phyloP scores from a whole-genome alignment of 2,888 invertebrate genomes.

The Tenthredo distinguenda region DNA sequence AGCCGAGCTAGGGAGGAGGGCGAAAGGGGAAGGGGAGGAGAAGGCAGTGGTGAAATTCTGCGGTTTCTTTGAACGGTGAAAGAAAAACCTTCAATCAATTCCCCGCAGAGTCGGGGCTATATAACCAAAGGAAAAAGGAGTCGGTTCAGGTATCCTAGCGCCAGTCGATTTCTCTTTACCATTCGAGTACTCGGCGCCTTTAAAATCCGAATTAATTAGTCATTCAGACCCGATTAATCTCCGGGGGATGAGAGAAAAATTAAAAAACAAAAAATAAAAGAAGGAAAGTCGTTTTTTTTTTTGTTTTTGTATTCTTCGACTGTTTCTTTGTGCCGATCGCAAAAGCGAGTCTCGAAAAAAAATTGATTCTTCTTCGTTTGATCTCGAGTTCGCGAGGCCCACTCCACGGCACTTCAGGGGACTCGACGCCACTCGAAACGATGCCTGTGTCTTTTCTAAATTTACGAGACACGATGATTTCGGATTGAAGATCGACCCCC shows the following conservation, averaged over 20 bases:
- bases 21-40: not conserved
- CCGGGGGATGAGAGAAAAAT: not conserved
- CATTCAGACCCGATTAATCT: not conserved
- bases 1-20: not conserved
- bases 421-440: not conserved
- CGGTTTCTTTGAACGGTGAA: slow-evolving; percentile 47
- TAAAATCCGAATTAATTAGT: not conserved
- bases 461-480: not conserved
- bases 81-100: slow-evolving; percentile 35
- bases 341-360: not conserved
- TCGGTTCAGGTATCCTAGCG: no score
- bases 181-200: not conserved
- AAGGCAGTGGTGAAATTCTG: slow-evolving; percentile 33
- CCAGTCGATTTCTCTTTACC: not conserved
- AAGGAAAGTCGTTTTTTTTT: slow-evolving; percentile 34
- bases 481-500: not conserved
- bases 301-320: not conserved
- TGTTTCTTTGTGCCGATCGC: not conserved
- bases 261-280: slow-evolving; percentile 51
- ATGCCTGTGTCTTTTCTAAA: not conserved
- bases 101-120: not conserved
- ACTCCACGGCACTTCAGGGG: not conserved
- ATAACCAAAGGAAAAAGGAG: slow-evolving; percentile 43
- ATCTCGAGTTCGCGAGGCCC: not conserved
- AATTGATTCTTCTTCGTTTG: not conserved